Evolutionary conservation across 2,888 invertebrate species (phyloP).

Genomic region (Tenodera sinensis): DNA sequence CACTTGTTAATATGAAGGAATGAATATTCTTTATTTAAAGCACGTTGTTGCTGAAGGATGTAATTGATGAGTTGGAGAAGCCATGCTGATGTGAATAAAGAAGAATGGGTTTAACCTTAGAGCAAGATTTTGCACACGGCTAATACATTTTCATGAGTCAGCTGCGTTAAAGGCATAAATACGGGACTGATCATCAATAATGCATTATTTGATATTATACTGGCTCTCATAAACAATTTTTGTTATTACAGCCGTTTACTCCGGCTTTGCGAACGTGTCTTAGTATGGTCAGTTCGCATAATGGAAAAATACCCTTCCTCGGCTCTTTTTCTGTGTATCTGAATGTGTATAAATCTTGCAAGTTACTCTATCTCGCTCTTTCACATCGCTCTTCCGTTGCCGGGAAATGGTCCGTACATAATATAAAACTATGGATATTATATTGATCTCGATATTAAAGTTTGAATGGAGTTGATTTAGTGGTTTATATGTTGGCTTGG

Average conservation of each 20-base stretch:
- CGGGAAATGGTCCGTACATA: conserved; percentile 25
- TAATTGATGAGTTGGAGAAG: not conserved
- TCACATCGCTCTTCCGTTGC: conserved; percentile 37
- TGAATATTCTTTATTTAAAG: not conserved
- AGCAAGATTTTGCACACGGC: not conserved
- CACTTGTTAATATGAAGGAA: not conserved
- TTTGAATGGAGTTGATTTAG: conserved; percentile 24
- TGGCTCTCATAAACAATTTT: not conserved
- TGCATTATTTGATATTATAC: not conserved
- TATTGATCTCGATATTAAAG: conserved; percentile 28
- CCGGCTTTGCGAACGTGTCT: not conserved
- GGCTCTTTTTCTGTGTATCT: not conserved
- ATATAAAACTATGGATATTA: conserved; percentile 26
- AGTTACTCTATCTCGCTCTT: conserved; percentile 11
- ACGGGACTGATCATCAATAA: not conserved
- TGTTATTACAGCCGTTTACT: not conserved
- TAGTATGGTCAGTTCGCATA: conserved; percentile 2
- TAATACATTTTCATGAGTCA: conserved; percentile 6
- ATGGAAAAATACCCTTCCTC: not conserved
- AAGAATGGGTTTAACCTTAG: not conserved
- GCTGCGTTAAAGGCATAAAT: not conserved
- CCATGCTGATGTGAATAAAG: not conserved
- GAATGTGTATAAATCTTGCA: conserved; percentile 10
- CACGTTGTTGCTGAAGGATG: not conserved
- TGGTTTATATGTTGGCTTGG: conserved; percentile 7